A percentile compares a stretch with the other conserved stretches of the same genome.
Evolutionary conservation across 1,140 invertebrate genomes (phyloP).

Genomic region (Hyposmocoma kahamanoa): DNA sequence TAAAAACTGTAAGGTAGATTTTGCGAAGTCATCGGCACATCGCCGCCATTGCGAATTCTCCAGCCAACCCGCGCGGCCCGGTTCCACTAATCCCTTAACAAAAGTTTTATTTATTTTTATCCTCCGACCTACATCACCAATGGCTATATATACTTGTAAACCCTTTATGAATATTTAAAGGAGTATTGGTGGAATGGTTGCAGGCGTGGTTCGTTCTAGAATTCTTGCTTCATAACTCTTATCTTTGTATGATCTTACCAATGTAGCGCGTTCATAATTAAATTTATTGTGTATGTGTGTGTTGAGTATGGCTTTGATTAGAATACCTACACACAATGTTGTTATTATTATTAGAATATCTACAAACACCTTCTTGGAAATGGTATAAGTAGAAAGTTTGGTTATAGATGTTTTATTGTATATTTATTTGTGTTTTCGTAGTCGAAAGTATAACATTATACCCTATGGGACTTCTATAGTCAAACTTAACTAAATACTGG

Average conservation of each 20-base stretch:
- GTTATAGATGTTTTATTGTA: too few relatives aligned
- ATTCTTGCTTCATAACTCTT: conserved; percentile 19
- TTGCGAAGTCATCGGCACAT: conserved; percentile 56
- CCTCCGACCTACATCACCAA: conserved; percentile 29
- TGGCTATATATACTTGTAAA: conserved; percentile 40
- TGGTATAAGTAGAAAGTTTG: too few relatives aligned
- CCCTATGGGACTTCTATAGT: too few relatives aligned
- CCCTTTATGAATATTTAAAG: conserved; percentile 46
- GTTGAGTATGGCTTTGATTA: too few relatives aligned
- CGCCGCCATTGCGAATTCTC: conserved; percentile 35
- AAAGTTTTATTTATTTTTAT: conserved; percentile 42
- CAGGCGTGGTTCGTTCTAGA: conserved; percentile 16
- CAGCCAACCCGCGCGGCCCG: conserved; percentile 38
- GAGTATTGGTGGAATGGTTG: conserved; percentile 8
- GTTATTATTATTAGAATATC: too few relatives aligned
- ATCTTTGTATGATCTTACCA: conserved; percentile 19
- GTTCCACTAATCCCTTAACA: conserved; percentile 43
- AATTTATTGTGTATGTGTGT: not conserved
- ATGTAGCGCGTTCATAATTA: conserved; percentile 1
- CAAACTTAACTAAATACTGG: too few relatives aligned
- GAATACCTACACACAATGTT: too few relatives aligned
- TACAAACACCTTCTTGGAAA: too few relatives aligned
- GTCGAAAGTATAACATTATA: too few relatives aligned
- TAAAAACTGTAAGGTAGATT: too few relatives aligned
- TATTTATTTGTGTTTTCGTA: too few relatives aligned